Base-by-base conservation (phyloP, 2,113 vertebrate species). In the Cyphomyrus plagiostoma region DNA sequence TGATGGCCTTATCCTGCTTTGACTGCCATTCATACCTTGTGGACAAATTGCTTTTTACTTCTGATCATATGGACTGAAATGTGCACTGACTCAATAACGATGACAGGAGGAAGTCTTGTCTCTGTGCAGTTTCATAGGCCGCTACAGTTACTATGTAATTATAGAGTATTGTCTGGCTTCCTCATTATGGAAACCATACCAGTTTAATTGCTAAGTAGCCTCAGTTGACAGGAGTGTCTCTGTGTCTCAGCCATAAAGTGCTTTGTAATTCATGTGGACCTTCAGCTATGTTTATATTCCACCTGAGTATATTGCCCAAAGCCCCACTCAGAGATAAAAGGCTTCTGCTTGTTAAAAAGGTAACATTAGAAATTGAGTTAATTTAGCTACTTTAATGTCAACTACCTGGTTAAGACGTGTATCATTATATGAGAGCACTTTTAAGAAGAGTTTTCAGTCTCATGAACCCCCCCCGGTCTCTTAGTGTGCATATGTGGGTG, bases 61-160 rank as follows among this genome's bases (percentile, higher is more conserved):
- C 74, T 89, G 89, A 94, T 90, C 86, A 82, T 50, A 93, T 91
- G 56, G 90, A 89, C 66, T 83, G 21, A 56, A 84, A 83, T 90
- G 89, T 91, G 86, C 50, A 90, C 86, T 91, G 90, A 93, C 93
- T 92, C 58, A 87, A 88, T 52, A 91, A 74, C 86, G 88, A 88
- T 88, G 89, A 86, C 87, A 70, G 77, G 52, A 86, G 77, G 50
- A 87, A 70, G 5, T 70, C 83, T 70, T 35, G 85, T 92, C 92
- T 90, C 90, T 85, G 89, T 90, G 89, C 70, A 52, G 89, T 90
- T 91, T 82, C 91, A 7, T 86, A 89, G 91, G 90, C 88, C 89
- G 89, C 89, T 89, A 74, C 90, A 80, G 92, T 92, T 92, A 90
- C 89, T 90, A 91, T 89, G 90, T 89, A 93, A 92, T 88, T 89